phyloP scores from a whole-genome alignment of 2,113 vertebrate genomes.

The Chelonoidis abingdonii region DNA sequence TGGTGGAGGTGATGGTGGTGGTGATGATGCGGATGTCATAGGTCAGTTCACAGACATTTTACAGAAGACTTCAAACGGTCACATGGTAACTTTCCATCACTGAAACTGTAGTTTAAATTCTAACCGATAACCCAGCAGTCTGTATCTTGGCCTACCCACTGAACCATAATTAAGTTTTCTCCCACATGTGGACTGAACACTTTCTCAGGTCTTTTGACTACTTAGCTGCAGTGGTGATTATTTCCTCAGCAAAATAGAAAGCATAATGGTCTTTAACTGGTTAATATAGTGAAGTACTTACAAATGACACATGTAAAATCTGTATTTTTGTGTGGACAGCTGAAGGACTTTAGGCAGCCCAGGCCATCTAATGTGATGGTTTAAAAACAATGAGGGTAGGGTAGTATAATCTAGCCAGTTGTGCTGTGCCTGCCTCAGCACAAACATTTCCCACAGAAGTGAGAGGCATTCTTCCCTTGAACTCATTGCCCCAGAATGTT shows the following conservation, averaged over 20 bases:
- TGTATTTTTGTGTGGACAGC: neutral
- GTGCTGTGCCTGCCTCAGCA: neutral
- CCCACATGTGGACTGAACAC: rapidly evolving
- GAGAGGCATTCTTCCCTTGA: neutral
- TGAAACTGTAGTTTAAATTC: rapidly evolving
- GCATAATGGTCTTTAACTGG: neutral
- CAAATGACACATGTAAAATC: neutral
- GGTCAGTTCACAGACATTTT: rapidly evolving
- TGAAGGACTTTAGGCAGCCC: neutral
- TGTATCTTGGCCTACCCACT: rapidly evolving
- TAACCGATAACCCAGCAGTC: neutral
- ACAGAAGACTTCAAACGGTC: rapidly evolving
- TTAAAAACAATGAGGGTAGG: neutral
- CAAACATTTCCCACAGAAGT: neutral
- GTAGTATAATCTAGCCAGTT: neutral
- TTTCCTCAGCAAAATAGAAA: neutral
- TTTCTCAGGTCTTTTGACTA: neutral
- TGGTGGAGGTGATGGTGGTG: neutral
- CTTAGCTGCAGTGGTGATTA: neutral
- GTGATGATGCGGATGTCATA: neutral
- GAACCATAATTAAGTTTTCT: neutral
- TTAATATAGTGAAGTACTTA: neutral
- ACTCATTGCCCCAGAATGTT: neutral
- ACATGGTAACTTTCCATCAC: neutral
- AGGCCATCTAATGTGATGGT: neutral